Percentiles rank a stretch among this genome's conserved stretches.
Conservation (phyloP, 2,888 invertebrate genomes). For the Arctia plantaginis region DNA sequence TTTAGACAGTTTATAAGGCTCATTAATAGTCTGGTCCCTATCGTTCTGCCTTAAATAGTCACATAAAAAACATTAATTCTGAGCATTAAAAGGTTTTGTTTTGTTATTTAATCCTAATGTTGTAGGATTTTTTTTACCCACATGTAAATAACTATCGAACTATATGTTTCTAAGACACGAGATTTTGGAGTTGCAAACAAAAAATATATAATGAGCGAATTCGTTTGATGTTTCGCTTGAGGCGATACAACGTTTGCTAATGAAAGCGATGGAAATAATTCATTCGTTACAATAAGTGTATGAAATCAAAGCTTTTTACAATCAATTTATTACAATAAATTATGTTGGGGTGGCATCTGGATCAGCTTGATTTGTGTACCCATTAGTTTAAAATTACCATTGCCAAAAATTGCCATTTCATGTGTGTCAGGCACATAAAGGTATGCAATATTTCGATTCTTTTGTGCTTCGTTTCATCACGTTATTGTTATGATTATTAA, state of each 20-base stretch:
- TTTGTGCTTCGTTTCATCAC: conserved; percentile 32
- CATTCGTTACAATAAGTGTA: conserved; percentile 58
- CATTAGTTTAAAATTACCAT: conserved; percentile 50
- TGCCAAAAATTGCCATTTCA: conserved; percentile 32
- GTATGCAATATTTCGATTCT: conserved; percentile 22
- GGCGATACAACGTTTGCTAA: conserved; percentile 67
- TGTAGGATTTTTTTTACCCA: background rate
- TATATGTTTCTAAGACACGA: conserved; percentile 38
- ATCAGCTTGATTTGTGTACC: conserved; percentile 50
- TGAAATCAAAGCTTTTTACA: conserved; percentile 56
- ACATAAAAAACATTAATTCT: background rate
- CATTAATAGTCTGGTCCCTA: background rate
- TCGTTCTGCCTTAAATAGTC: background rate
- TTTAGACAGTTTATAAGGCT: background rate
- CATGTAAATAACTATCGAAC: conserved; percentile 32
- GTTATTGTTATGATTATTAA: conserved; percentile 23
- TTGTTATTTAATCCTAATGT: background rate
- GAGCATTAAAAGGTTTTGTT: background rate
- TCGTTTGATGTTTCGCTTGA: conserved; percentile 58
- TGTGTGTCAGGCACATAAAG: conserved; percentile 1
- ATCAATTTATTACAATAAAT: conserved; percentile 61
- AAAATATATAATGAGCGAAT: conserved; percentile 59
- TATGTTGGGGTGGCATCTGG: conserved; percentile 56
- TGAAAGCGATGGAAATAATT: conserved; percentile 58
- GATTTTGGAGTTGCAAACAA: conserved; percentile 44